Percentiles rank a stretch among this genome's conserved stretches.
These are phyloP conservation scores for Chrosomus eos DNA, from an alignment of 2,797 vertebrate genomes.

Conservation along the genomic window DNA sequence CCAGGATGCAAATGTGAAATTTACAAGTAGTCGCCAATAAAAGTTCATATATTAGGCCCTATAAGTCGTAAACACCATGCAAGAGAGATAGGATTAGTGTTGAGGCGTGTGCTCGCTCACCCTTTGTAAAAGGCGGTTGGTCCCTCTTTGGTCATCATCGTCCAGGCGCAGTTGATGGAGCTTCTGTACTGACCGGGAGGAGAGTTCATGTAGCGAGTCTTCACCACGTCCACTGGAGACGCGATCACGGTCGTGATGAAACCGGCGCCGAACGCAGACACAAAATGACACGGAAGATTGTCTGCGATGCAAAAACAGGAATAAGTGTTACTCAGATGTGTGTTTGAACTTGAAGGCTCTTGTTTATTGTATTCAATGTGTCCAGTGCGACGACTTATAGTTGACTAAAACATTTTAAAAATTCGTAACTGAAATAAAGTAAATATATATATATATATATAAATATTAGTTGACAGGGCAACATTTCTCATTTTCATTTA, in stretches of 20 bases:
- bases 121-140: slow-evolving; percentile 89
- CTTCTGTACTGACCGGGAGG: slow-evolving; percentile 84
- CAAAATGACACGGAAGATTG: slow-evolving; percentile 86
- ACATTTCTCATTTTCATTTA: neutral
- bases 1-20: neutral
- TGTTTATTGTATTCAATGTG: neutral
- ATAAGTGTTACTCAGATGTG: neutral
- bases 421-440: neutral
- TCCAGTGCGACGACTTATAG: neutral
- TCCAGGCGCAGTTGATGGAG: slow-evolving; percentile 83
- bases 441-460: no score
- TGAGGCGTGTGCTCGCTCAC: slow-evolving; percentile 65
- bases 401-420: neutral
- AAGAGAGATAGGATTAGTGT: neutral
- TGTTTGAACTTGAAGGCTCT: neutral
- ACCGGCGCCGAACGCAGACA: slow-evolving; percentile 86
- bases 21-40: neutral
- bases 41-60: neutral
- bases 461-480: neutral
- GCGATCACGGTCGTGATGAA: slow-evolving; percentile 87
- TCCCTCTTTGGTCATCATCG: slow-evolving; percentile 87
- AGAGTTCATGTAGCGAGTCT: slow-evolving; percentile 91
- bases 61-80: neutral
- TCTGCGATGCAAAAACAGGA: slow-evolving; percentile 69
- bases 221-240: slow-evolving; percentile 90